Conservation (phyloP, 2,797 vertebrate genomes). For the Dipus sagitta region DNA sequence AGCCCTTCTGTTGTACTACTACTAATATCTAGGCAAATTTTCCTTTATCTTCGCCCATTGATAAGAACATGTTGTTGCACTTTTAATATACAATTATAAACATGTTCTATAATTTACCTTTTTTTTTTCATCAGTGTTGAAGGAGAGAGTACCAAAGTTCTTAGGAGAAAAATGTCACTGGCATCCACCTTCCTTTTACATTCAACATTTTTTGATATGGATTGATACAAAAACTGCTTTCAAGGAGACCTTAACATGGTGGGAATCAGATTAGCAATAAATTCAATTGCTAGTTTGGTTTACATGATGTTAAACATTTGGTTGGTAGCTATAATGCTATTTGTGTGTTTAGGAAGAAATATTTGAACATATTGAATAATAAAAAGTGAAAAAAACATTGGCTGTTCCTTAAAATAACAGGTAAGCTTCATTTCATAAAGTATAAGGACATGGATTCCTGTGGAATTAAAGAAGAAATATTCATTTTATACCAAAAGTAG, state of each 20-base stretch:
- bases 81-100: conserved; percentile 36
- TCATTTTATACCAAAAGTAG: conserved; percentile 24
- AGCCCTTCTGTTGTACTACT: neutral
- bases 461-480: conserved; percentile 37
- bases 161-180: conserved; percentile 40
- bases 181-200: conserved; percentile 62
- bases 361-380: conserved; percentile 4
- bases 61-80: neutral
- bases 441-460: conserved; percentile 17
- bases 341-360: neutral
- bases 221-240: conserved; percentile 59
- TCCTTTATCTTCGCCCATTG: conserved; percentile 47
- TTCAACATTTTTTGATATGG: conserved; percentile 41
- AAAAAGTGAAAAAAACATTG: conserved; percentile 42
- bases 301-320: conserved; percentile 46
- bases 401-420: conserved; percentile 38
- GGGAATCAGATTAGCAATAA: conserved; percentile 35
- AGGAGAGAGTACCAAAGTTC: conserved; percentile 48
- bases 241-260: conserved; percentile 28
- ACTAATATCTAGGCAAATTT: neutral
- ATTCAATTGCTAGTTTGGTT: conserved; percentile 53
- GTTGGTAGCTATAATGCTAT: neutral
- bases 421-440: conserved; percentile 22
- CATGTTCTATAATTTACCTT: conserved; percentile 31
- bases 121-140: conserved; percentile 1